A percentile compares a stretch with the other conserved stretches of the same genome.
Conservation (phyloP, 2,113 vertebrate species). For the Mugil cephalus region DNA sequence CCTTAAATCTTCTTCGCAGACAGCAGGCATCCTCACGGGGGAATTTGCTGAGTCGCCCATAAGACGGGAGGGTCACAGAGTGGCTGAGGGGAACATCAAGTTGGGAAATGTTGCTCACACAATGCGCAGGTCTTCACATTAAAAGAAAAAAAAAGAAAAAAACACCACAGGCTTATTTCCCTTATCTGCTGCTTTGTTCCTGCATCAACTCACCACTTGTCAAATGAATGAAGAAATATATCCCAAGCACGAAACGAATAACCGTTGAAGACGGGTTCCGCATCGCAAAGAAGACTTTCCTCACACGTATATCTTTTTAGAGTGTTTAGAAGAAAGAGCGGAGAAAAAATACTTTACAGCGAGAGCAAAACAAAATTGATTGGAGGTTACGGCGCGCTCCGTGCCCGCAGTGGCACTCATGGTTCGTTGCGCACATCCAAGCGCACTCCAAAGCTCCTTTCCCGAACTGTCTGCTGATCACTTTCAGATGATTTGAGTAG, state of each 20-base stretch:
- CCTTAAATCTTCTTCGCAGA: conserved; percentile 29
- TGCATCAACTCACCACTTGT: conserved; percentile 35
- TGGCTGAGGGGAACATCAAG: conserved; percentile 10
- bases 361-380: background rate
- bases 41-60: conserved; percentile 69
- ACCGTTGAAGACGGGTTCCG: conserved; percentile 38
- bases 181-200: conserved; percentile 1
- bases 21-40: conserved; percentile 39
- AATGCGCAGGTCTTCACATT: background rate
- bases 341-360: conserved; percentile 12
- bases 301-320: background rate
- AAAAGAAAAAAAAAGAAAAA: background rate
- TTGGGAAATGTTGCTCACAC: conserved; percentile 33
- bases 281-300: background rate
- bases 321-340: background rate
- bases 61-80: conserved; percentile 46
- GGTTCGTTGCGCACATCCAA: conserved; percentile 58
- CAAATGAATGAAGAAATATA: background rate
- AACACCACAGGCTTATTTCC: background rate
- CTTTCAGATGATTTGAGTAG: background rate
- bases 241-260: conserved; percentile 21
- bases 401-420: conserved; percentile 43
- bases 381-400: conserved; percentile 18
- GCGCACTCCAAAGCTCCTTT: conserved; percentile 14
- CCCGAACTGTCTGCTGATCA: conserved; percentile 3